Evolutionary conservation across 2,113 vertebrate genomes (phyloP), one percentile per base, ranked within the genome.

Genomic region (Mesitornis unicolor): DNA sequence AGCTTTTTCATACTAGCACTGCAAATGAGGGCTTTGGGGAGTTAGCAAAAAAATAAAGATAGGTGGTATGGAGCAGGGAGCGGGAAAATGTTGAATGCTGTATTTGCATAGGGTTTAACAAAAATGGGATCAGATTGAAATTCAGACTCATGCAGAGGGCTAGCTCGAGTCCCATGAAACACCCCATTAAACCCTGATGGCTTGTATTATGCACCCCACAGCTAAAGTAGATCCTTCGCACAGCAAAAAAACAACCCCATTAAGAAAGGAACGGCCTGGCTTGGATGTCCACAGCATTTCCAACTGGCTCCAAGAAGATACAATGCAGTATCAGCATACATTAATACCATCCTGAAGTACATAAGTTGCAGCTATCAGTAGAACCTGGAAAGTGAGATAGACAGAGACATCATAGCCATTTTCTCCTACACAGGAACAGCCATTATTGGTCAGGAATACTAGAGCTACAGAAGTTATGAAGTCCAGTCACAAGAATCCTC

Each of bases 11-110:
- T 92, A 60, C 86, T 28, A 87, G 48, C 65, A 50, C 73, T 71
- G 95, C 92, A 96, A 96, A 97, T 96, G 94, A 94, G 92, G 88
- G 76, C 95, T 96, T 94, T 75, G 57, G 90, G 80, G 96, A 96
- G 69, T 92, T 89, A 87, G 77, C 1, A 3, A 89, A 88, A n/a
- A 92, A 76, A 76, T 77, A 93, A 93, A 71, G 83, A 89, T 91
- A 92, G 90, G 90, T 87, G 69, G 53, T 79, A 60, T 4, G 8
- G 73, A 87, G 64, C 48, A 2, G 11, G 57, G 51, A 92, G n/a
- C 63, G 90, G 53, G 69, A 35, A 89, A 81, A 78, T 28, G n/a
- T 47, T 53, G 70, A 64, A 54, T 40, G 48, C 35, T 3, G 7
- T 53, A 68, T 96, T 94, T 96, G 80, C 90, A 82, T 42, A 71